Evolutionary conservation across 2,797 vertebrate species (phyloP).

Genomic region (Benthosema pterotum): DNA sequence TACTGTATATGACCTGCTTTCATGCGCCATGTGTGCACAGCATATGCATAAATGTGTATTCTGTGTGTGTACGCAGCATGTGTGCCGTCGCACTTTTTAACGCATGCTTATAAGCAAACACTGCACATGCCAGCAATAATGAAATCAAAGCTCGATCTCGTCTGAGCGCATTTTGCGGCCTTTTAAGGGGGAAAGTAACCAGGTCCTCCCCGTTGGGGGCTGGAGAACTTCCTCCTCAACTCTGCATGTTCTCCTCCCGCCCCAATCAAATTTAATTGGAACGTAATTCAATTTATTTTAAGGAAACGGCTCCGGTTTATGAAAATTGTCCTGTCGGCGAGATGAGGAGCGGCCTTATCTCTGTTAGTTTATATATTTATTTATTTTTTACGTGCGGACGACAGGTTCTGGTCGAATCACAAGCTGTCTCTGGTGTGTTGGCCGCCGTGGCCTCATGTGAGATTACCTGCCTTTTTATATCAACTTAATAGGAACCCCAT

Average conservation of each 20-base stretch:
- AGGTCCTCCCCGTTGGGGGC: conserved; percentile 25
- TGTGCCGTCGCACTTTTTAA: neutral
- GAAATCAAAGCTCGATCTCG: conserved; percentile 34
- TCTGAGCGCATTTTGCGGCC: conserved; percentile 30
- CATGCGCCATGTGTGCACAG: neutral
- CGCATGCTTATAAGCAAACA: conserved; percentile 10
- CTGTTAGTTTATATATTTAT: too few species aligned
- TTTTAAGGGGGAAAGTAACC: conserved; percentile 48
- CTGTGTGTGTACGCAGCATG: neutral
- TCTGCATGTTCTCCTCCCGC: conserved; percentile 13
- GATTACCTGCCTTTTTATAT: conserved; percentile 75
- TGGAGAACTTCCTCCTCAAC: conserved; percentile 20
- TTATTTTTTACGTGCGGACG: conserved; percentile 39
- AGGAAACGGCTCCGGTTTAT: conserved; percentile 54
- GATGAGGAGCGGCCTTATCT: conserved; percentile 52
- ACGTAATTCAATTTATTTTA: conserved; percentile 58
- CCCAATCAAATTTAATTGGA: conserved; percentile 53
- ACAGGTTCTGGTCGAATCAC: conserved; percentile 42
- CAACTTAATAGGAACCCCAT: conserved; percentile 54
- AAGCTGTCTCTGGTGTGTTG: conserved; percentile 50
- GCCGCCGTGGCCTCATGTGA: conserved; percentile 52
- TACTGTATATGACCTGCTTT: neutral
- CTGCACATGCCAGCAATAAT: conserved; percentile 42
- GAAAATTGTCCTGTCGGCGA: conserved; percentile 39
- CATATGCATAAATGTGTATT: neutral